Evolutionary conservation across 2,797 vertebrate genomes (phyloP), one percentile per base, ranked within the genome.

Genomic region (Cephalopachus bancanus): DNA sequence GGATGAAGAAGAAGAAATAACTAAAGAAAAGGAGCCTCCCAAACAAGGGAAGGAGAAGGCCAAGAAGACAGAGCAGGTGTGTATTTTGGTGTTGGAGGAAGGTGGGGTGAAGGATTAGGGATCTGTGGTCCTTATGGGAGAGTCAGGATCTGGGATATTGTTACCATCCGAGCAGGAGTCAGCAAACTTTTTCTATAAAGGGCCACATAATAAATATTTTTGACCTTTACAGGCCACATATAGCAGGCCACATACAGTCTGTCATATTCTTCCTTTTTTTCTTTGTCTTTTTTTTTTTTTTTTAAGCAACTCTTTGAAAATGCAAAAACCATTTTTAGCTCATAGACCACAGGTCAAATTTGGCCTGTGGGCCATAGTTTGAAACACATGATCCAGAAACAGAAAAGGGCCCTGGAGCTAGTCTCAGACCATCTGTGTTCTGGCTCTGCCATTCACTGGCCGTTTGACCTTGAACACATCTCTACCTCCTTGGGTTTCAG

Each of bases 21-120:
- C 93, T 9, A 97, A 97, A 91, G 98, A 97, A 15, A 96, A 98
- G 71, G 94, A 98, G 59, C 96, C 94, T 57, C 71, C 96, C 57
- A 97, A 44, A 33, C 96, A 80, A 60, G 97, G 80, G 65, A 97
- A 95, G 59, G 95, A 97, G 74, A 97, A 79, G 33, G 67, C 92
- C 57, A 97, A 91, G 79, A 96, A 86, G 51, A 37, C n/a, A 0
- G 94, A 94, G 37, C 96, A 91, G 93, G 96, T 98, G 4, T 51
- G 55, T 65, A 6, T 33, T 44, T 55, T 17, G 53, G 19, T 72
- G 26, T 5, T 14, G 14, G 30, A 15, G 37, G 3, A 19, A 10
- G 9, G 5, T 55, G 67, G 26, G 22, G 20, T 20, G 16, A 53
- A 37, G 44, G 15, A 80, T 51, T 67, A 3, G 19, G 37, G 7